Evolutionary conservation across 2,113 vertebrate species (phyloP).

Genomic region (Muntiacus reevesi): DNA sequence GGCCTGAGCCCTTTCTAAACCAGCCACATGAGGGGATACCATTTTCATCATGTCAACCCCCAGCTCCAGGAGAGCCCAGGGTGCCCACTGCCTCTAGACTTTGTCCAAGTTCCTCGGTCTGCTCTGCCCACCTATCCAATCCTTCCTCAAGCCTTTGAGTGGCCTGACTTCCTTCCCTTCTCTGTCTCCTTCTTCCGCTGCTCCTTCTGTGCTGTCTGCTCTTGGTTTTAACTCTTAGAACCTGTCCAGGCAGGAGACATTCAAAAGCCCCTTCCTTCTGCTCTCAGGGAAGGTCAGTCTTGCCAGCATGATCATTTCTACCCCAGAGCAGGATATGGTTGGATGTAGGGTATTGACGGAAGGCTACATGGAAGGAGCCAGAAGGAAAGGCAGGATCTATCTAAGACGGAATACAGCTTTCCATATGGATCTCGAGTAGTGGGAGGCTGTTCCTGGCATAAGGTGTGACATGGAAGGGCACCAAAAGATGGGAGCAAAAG

Average conservation of each 20-base stretch:
- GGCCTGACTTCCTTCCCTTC: no score
- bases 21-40: background rate
- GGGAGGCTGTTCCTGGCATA: background rate
- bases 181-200: background rate
- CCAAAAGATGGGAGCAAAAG: background rate
- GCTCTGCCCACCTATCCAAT: fast-evolving
- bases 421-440: background rate
- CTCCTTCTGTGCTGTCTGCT: background rate
- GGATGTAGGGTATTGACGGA: background rate
- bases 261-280: background rate
- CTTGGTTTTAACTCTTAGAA: no score
- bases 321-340: fast-evolving
- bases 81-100: background rate
- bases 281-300: background rate
- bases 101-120: background rate
- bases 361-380: background rate
- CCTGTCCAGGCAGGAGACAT: background rate
- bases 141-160: background rate
- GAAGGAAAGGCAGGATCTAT: background rate
- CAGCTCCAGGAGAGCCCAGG: background rate
- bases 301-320: no score
- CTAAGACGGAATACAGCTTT: background rate
- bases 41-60: fast-evolving
- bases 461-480: background rate
- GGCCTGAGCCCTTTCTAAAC: background rate